Evolutionary conservation across 2,888 invertebrate species (phyloP).

Genomic region (Masnerella sp.): DNA sequence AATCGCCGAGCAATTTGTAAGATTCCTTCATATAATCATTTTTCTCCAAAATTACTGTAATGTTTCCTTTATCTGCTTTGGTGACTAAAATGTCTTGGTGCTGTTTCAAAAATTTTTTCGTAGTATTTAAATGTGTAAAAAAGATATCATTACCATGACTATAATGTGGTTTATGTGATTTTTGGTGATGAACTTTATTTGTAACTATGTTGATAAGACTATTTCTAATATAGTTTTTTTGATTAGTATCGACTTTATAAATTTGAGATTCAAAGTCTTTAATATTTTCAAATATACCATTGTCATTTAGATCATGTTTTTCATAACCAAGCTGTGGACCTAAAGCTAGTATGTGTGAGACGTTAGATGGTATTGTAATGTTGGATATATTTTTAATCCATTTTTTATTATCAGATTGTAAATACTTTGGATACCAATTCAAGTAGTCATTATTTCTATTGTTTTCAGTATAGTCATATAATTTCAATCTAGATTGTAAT

Average conservation of each 20-base stretch:
- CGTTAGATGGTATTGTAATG: neutral
- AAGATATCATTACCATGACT: neutral
- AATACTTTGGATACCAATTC: constrained; percentile 1
- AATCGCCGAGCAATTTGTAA: neutral
- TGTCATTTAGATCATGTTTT: constrained; percentile 1
- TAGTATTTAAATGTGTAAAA: neutral
- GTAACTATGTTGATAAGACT: neutral
- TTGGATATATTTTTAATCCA: constrained; percentile 1
- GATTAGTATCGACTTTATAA: neutral
- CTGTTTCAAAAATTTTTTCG: neutral
- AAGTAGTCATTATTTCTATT: neutral
- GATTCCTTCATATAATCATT: neutral
- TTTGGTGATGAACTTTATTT: neutral
- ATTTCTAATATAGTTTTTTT: neutral
- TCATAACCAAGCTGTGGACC: neutral
- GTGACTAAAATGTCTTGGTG: neutral
- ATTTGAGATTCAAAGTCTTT: neutral
- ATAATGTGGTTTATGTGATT: neutral
- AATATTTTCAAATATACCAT: neutral
- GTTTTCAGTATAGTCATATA: neutral
- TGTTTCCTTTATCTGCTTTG: neutral
- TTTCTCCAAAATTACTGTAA: neutral
- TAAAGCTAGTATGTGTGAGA: neutral
- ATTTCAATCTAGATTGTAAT: neutral
- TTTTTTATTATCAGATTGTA: neutral